phyloP scores from a whole-genome alignment of 37 sponge, comb jelly and placozoan species.

The Aplysina aerophoba region DNA sequence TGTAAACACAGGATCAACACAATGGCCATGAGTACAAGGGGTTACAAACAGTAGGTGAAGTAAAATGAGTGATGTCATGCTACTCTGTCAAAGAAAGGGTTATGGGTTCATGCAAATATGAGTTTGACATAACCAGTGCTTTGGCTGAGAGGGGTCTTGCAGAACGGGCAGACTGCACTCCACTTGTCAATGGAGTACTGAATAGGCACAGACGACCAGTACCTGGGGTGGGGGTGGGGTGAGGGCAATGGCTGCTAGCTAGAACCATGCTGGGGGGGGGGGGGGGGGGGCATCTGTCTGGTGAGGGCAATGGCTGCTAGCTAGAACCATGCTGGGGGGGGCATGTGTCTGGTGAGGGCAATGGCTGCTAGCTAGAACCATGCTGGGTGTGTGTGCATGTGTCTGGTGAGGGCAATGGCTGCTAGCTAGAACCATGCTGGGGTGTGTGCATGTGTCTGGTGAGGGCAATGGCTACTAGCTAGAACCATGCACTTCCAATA shows the following conservation, averaged over 20 bases:
- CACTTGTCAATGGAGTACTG: constrained; percentile 71
- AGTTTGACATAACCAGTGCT: neutral
- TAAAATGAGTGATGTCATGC: too few species aligned
- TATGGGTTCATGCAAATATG: constrained; percentile 1
- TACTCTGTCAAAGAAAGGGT: too few species aligned
- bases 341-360: neutral
- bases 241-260: neutral
- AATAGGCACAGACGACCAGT: constrained; percentile 65
- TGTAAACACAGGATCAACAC: neutral
- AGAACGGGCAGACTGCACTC: constrained; percentile 77
- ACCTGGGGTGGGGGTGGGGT: constrained; percentile 37
- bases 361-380: neutral
- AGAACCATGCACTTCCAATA: too few species aligned
- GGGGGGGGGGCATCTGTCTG: neutral
- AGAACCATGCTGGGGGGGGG: constrained; percentile 13
- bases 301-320: neutral
- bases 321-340: constrained; percentile 10
- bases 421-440: too few species aligned
- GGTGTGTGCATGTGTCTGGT: too few species aligned
- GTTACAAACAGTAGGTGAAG: too few species aligned
- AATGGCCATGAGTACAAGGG: too few species aligned
- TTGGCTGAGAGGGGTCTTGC: constrained; percentile 43
- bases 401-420: too few species aligned
- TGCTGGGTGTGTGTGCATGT: constrained; percentile 34
- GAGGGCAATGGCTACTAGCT: too few species aligned